Evolutionary conservation across 37 sponge, comb jelly and placozoan genomes (phyloP), one percentile per base, ranked within the genome.

Genomic region (Crambe crambe): DNA sequence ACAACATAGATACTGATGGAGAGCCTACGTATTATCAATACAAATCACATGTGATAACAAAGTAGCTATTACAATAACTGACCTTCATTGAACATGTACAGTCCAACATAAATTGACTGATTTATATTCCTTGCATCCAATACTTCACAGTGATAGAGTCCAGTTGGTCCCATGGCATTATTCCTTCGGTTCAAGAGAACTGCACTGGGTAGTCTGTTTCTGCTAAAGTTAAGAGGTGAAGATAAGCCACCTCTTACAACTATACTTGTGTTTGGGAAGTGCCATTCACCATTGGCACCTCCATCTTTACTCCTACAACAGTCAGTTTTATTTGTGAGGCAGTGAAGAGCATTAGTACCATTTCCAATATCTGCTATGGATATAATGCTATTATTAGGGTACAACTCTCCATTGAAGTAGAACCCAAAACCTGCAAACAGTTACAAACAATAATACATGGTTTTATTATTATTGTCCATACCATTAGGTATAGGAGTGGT

Each of bases 311-410:
- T 44, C 32, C 31, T 44, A 75, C 75, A 75, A 37, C 75, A 75
- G 21, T 26, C 5, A 26, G 23, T 1, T 27, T 1, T 3, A 34
- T 23, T 35, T 34, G 75, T 75, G 35, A 47, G 26, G n/a, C 75
- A 75, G 75, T 51, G 9, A 36, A 75, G 75, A 75, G 75, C 37
- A 18, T 38, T 35, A 31, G 2, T 9, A 34, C 31, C 34, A 18
- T 6, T 2, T 56, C 75, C 75, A 58, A 75, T 75, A 27, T 75
- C 75, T 6, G 38, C 17, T 9, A 57, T 51, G 38, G 37, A 58
- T 56, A 75, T 59, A 36, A 75, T 59, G 32, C 75, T 75, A 59
- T 75, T 75, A 59, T 75, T 77, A 30, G 67, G 35, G 34, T 65
- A 65, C 25, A 2, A 17, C 27, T 31, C 10, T 8, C 66, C 66